Evolutionary conservation across 1,140 invertebrate species (phyloP).

Genomic region (Magallana gigas): DNA sequence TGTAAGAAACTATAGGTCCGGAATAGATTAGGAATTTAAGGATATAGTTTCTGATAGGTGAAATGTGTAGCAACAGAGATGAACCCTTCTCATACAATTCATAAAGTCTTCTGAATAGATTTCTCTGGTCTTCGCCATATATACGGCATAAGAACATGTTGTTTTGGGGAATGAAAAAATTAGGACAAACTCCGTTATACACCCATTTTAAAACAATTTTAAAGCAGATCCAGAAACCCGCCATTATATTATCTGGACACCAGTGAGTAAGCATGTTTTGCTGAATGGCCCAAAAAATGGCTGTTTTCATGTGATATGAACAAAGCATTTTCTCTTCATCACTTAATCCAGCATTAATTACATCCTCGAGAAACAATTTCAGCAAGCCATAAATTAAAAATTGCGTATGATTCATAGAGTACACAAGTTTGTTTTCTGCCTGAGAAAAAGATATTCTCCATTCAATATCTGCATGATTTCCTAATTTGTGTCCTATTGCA

Average conservation of each 20-base stretch:
- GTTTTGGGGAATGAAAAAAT: conserved; percentile 52
- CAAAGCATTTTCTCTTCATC: conserved; percentile 31
- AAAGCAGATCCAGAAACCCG: conserved; percentile 36
- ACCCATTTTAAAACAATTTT: conserved; percentile 40
- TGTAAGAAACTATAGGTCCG: neutral
- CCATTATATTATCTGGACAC: neutral
- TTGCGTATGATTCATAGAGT: conserved; percentile 47
- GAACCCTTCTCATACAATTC: neutral
- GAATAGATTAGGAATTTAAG: neutral
- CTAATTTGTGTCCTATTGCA: conserved; percentile 32
- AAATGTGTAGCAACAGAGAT: neutral
- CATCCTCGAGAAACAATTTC: conserved; percentile 43
- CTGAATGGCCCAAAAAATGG: conserved; percentile 49
- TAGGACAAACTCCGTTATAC: conserved; percentile 42
- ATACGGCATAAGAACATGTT: conserved; percentile 47
- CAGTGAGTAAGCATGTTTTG: neutral
- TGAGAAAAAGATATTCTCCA: conserved; percentile 55
- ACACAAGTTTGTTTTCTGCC: conserved; percentile 40
- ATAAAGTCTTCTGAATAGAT: neutral
- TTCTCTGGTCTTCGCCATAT: neutral
- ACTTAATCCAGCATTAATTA: neutral
- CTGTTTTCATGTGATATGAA: conserved; percentile 52
- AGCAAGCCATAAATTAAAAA: conserved; percentile 42
- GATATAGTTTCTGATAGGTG: neutral
- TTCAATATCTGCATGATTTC: neutral